A percentile compares a stretch with the other conserved stretches of the same genome.
Evolutionary conservation across 2,888 invertebrate species (phyloP).

Genomic region (Mesopsocus fuscifrons): DNA sequence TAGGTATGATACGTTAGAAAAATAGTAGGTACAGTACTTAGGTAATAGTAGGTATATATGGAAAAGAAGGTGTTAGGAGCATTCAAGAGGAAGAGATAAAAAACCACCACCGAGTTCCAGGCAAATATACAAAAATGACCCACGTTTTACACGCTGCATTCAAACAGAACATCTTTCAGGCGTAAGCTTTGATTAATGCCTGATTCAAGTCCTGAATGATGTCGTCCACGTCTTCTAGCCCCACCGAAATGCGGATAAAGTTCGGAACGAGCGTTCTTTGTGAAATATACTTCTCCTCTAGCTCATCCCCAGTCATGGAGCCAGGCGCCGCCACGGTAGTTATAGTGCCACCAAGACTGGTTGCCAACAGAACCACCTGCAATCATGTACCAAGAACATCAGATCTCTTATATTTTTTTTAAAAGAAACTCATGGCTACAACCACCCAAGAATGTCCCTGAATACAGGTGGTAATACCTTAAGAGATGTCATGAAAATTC

Average conservation of each 20-base stretch:
- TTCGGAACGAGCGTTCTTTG: neutral
- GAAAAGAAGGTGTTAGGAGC: too few species aligned
- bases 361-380: neutral
- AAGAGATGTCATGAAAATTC: constrained; percentile 50
- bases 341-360: constrained; percentile 1
- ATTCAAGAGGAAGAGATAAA: too few species aligned
- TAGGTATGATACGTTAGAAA: too few species aligned
- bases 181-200: neutral
- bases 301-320: neutral
- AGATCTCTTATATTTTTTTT: too few species aligned
- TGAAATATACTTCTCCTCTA: neutral
- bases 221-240: neutral
- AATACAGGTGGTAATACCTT: constrained; percentile 39
- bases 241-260: constrained; percentile 3
- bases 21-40: too few species aligned
- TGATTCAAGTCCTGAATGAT: neutral
- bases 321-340: neutral
- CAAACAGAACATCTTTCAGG: too few species aligned
- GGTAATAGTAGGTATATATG: too few species aligned
- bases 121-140: too few species aligned
- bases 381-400: too few species aligned
- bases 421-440: too few species aligned
- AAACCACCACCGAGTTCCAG: too few species aligned
- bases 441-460: neutral
- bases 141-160: too few species aligned